Evolutionary conservation across 2,797 vertebrate genomes (phyloP), one percentile per base, ranked within the genome.

Genomic region (Centroberyx gerrardi): DNA sequence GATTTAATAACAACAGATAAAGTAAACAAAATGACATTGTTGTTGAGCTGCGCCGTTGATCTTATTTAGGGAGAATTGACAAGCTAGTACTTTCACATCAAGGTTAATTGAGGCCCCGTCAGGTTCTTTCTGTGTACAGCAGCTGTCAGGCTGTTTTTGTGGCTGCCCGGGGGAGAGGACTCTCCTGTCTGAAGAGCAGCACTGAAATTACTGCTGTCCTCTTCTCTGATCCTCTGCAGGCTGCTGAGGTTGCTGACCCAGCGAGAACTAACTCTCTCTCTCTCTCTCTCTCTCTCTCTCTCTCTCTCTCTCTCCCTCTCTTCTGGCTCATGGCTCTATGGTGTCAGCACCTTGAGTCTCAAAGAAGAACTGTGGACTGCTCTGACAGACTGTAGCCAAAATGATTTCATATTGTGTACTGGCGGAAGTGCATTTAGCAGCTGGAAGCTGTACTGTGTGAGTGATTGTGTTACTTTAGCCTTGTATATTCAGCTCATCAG

Each of bases 181-280:
- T 81, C 67, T 90, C 68, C 76, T 84, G 74, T 90, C 84, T 78
- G 83, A 76, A 87, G 80, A 93, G 84, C 87, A 81, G 74, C 84
- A 68, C 53, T 74, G 82, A 90, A 92, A 92, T 88, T 78, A 85
- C 83, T 85, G 84, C 84, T 82, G 48, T 88, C 86, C 90, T 87
- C 83, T 83, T 74, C 86, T 87, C 80, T 89, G 90, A 87, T 88
- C 73, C 83, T 87, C 75, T 66, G 64, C 84, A 88, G 83, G 76
- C 84, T 72, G 67, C 22, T 4, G 78, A 72, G 71, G 81, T 38
- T 92, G 93, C 94, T 94, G 93, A 94, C 86, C 83, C 72, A 89
- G 91, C 85, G 65, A 90, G 81, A 92, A 81, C 61, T 78, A 72
- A 46, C 70, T 54, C 79, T 76, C 63, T 60, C 72, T 71, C 66